Base-by-base conservation (phyloP, 2,888 invertebrate genomes). In the Lasioglossum pauxillum region DNA sequence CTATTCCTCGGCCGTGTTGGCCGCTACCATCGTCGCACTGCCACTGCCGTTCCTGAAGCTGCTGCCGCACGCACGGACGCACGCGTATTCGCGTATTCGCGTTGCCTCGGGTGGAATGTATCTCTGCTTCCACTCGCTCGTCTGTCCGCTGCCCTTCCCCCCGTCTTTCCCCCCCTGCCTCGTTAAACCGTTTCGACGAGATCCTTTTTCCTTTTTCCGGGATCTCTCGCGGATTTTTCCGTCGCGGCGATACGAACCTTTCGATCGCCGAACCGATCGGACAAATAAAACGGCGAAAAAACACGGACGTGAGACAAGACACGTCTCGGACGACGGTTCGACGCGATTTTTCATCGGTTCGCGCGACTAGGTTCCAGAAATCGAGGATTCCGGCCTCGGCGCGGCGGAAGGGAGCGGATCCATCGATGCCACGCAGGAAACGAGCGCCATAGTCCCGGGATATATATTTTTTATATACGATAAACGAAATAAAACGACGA, bases 401-500 rank as follows among this genome's bases (percentile, higher is more conserved):
- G 14, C 73, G 79, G 10, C 72, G 73, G 77, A 44, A 14, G 44
- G 49, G 35, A 81, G 73, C 73, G 87, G 57, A 64, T 46, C 78
- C 81, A 75, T 83, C 87, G 83, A 77, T 78, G 49, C 31, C 8
- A 31, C 27, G 69, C 31, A 84, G 60, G 71, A 82, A 74, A 74
- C 81, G 74, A 75, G 46, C 78, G 75, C 69, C 78, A 60, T 82
- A 76, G 82, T 64, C 23, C 49, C 60, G 12, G 73, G 73, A 64
- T 60, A 19, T 64, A 74, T 69, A 87, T 85, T 87, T 80, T 86
- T 82, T 86, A 91, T 87, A 87, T 80, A 87, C 91, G 89, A 90
- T 90, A 91, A 91, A 89, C 91, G 88, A 89, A 91, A 91, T 91
- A 91, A 91, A 91, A 89, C 78, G 90, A 83, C 91, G 91, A 90